Base-by-base conservation (phyloP, 2,888 invertebrate genomes). In the Drosophila setosimentum region DNA sequence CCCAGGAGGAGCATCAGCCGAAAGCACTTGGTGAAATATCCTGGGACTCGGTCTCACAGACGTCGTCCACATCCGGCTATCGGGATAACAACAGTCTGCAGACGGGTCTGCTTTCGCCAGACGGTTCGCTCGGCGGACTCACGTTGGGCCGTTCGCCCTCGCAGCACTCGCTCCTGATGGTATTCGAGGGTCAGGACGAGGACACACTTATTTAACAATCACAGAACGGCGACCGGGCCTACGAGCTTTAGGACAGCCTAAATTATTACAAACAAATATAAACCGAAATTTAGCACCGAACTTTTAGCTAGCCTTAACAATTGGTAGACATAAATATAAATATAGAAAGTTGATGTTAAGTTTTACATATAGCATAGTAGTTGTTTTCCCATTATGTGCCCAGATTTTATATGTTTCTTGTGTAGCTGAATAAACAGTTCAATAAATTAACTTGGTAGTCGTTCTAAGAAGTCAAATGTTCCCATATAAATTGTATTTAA, bases 51-150 rank as follows among this genome's bases (percentile, higher is more conserved):
- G 94, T 96, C 70, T 97, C 97, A 5, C 96, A 96, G 92, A 97
- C 97, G 0, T 97, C 97, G 0, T 97, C 97, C 82, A 97, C 97
- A 24, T 97, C 97, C 1, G 97, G 97, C 73, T 97, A 97, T 93
- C 94, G 95, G 33, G 96, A 96, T 87, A 97, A 96, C 92, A 95
- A 94, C 92, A 95, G 94, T 64, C 77, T 93, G 16, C 93, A 93
- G 72, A 93, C 93, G 2, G 93, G 93, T 77, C 91, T 93, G 66
- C 87, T 93, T 1, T 93, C 93, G 3, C 93, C 93, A 1, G 93
- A 93, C 73, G 93, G 93, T 4, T 95, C 95, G 2, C 94, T 95
- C 18, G 95, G 95, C 0, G 96, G 96, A 74, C 95, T 96, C 0
- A 96, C 96, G 0, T 81, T 95, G 57, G 94, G 95, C 2, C 95